phyloP scores from a whole-genome alignment of 2,888 invertebrate species.

The Lumbricus terrestris region DNA sequence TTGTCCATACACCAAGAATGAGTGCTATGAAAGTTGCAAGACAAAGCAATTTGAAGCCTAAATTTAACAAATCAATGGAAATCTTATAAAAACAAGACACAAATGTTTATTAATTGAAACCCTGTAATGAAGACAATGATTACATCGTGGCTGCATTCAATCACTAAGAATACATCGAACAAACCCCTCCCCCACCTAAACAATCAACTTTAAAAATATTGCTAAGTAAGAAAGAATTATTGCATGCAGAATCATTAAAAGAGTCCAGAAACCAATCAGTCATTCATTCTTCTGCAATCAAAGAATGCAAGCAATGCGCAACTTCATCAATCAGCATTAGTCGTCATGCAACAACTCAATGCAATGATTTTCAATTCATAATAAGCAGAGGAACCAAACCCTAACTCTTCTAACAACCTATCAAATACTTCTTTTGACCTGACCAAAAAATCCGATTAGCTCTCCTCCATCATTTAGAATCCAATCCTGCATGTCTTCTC shows the following conservation, averaged over 20 bases:
- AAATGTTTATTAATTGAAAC: not conserved
- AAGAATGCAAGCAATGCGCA: not conserved
- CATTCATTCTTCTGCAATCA: not conserved
- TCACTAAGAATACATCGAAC: not conserved
- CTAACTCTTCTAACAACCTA: not conserved
- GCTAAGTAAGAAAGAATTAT: not conserved
- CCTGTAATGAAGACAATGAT: not conserved
- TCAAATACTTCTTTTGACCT: not conserved
- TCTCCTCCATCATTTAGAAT: not conserved
- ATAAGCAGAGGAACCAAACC: not conserved
- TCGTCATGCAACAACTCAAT: too few relatives aligned
- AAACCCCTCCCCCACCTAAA: not conserved
- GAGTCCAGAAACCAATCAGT: not conserved
- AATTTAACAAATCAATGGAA: not conserved
- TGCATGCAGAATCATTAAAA: not conserved
- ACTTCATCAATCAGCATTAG: not conserved
- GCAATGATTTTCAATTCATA: not conserved
- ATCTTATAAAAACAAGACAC: not conserved
- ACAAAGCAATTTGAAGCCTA: not conserved
- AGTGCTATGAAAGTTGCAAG: not conserved
- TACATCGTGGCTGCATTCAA: not conserved
- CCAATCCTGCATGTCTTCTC: not conserved
- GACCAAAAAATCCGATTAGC: not conserved
- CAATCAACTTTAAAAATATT: not conserved
- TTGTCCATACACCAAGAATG: too few relatives aligned